phyloP scores from a whole-genome alignment of 1,140 invertebrate genomes.

The Harpegnathos saltator region DNA sequence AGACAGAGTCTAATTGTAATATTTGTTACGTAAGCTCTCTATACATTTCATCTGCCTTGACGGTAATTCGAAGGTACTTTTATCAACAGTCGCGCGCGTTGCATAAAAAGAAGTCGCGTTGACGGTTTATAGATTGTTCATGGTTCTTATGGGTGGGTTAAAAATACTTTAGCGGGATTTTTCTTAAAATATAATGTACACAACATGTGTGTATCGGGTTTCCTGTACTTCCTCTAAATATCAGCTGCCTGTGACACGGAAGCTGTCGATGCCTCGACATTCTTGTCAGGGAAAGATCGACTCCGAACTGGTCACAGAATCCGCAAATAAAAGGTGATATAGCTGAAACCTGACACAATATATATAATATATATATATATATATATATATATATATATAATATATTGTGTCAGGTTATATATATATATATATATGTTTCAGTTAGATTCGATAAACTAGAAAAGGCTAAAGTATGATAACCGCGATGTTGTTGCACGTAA shows the following conservation, averaged over 20 bases:
- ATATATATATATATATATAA: too few species aligned
- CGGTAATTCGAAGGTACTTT: background rate
- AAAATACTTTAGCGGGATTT: background rate
- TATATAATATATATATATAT: background rate
- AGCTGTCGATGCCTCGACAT: background rate
- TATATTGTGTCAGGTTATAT: too few species aligned
- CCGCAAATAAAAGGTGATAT: background rate
- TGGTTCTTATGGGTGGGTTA: background rate
- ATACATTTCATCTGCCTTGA: constrained; percentile 4
- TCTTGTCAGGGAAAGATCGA: background rate
- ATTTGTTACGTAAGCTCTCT: too few species aligned
- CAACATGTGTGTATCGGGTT: background rate
- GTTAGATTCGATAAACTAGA: background rate
- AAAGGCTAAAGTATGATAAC: constrained; percentile 39
- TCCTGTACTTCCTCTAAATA: background rate
- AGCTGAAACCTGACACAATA: background rate
- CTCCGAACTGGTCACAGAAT: background rate
- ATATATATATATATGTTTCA: background rate
- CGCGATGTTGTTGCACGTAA: background rate
- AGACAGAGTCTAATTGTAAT: too few species aligned
- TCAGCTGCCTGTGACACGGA: background rate
- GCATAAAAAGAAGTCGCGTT: too few species aligned
- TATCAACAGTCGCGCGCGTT: background rate
- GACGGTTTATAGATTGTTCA: too few species aligned
- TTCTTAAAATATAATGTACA: background rate